Evolutionary conservation across 2,797 vertebrate species (phyloP).

Genomic region (Naso thynnoides): DNA sequence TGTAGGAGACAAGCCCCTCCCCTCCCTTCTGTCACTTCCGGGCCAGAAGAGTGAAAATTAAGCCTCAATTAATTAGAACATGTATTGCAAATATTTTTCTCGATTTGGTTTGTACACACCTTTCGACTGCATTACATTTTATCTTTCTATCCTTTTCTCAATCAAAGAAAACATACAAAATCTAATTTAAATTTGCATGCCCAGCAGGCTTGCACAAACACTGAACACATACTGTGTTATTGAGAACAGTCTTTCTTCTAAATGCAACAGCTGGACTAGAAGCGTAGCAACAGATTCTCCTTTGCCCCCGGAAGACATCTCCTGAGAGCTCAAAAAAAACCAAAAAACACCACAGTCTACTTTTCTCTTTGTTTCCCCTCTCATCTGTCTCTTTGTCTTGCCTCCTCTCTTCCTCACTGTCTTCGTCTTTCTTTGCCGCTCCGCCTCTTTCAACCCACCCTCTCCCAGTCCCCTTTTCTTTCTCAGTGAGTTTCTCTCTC

Average conservation of each 20-base stretch:
- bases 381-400: conserved; percentile 40
- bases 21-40: too few species aligned
- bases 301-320: conserved; percentile 16
- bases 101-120: too few species aligned
- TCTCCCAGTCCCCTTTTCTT: conserved; percentile 5
- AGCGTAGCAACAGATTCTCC: conserved; percentile 24
- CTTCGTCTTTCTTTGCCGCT: conserved; percentile 11
- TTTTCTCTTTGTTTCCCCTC: conserved; percentile 31
- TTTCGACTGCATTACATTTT: too few species aligned
- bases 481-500: conserved; percentile 49
- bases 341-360: too few species aligned
- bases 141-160: neutral
- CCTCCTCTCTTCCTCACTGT: conserved; percentile 24
- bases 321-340: conserved; percentile 24
- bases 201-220: neutral
- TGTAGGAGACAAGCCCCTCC: too few species aligned
- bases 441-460: neutral
- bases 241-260: conserved; percentile 5
- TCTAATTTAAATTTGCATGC: neutral
- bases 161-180: neutral
- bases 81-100: too few species aligned
- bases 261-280: conserved; percentile 34
- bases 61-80: too few species aligned
- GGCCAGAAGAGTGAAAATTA: too few species aligned
- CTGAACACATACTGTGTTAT: neutral